Conservation (phyloP, 2,888 invertebrate genomes). For the Drosophila algonquin region DNA sequence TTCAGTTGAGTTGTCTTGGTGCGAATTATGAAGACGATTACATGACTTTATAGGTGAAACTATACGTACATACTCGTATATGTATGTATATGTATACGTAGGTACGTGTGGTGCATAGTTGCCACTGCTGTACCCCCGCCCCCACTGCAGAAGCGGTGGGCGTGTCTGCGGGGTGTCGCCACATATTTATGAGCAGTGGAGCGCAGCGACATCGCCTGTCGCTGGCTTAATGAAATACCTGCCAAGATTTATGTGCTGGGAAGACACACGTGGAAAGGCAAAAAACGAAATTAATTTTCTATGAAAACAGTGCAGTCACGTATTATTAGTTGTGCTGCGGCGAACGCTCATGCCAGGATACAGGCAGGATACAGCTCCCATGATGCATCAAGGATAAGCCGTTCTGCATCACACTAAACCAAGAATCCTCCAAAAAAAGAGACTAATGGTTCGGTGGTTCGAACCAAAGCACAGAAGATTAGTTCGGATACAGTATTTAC, state of each 20-base stretch:
- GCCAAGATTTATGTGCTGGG: slow-evolving; percentile 70
- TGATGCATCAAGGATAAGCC: slow-evolving; percentile 9
- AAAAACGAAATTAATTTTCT: slow-evolving; percentile 40
- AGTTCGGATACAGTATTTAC: slow-evolving; percentile 5
- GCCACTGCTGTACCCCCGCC: slow-evolving; percentile 2
- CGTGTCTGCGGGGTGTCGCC: slow-evolving; percentile 35
- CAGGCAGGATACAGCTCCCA: slow-evolving; percentile 1
- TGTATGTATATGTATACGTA: slow-evolving; percentile 30
- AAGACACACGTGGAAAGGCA: slow-evolving; percentile 24
- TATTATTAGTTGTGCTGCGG: slow-evolving; percentile 38
- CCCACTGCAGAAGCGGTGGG: slow-evolving; percentile 1
- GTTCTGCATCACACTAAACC: background rate
- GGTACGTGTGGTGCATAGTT: slow-evolving; percentile 16
- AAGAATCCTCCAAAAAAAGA: background rate
- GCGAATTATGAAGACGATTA: slow-evolving; percentile 79
- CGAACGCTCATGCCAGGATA: slow-evolving; percentile 1
- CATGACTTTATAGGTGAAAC: slow-evolving; percentile 68
- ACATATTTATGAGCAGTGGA: slow-evolving; percentile 67
- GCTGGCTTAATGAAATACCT: slow-evolving; percentile 76
- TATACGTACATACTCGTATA: background rate
- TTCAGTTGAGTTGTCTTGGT: slow-evolving; percentile 60
- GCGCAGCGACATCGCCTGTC: slow-evolving; percentile 59
- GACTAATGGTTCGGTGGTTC: slow-evolving; percentile 8
- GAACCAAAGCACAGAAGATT: background rate
- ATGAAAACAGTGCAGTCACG: slow-evolving; percentile 42